Conservation (phyloP, 2,797 vertebrate species). For the Amphiprion clarkii region DNA sequence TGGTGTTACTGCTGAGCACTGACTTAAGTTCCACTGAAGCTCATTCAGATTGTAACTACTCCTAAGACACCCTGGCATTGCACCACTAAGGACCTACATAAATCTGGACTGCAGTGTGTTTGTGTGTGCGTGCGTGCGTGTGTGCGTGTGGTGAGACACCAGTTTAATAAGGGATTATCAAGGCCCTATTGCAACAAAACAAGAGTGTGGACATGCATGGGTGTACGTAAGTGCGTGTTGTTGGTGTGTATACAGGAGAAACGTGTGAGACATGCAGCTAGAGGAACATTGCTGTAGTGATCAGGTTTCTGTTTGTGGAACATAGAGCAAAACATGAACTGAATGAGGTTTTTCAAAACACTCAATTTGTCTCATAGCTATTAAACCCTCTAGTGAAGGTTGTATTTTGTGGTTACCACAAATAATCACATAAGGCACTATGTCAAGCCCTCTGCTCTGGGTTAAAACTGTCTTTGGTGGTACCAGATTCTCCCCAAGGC, state of each 20-base stretch:
- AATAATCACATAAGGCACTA: conserved; percentile 31
- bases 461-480: conserved; percentile 18
- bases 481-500: conserved; percentile 35
- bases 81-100: no score
- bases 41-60: no score
- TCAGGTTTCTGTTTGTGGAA: conserved; percentile 39
- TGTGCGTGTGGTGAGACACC: not conserved
- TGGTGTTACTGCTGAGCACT: no score
- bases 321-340: conserved; percentile 11
- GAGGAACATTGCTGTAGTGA: conserved; percentile 3
- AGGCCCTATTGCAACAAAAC: no score
- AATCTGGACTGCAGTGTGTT: no score
- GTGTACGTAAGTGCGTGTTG: no score
- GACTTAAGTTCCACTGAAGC: no score
- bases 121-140: no score
- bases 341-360: conserved; percentile 26
- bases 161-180: not conserved
- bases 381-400: conserved; percentile 16
- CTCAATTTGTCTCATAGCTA: conserved; percentile 11
- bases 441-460: conserved; percentile 17
- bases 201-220: no score
- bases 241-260: not conserved
- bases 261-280: not conserved
- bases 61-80: no score
- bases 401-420: conserved; percentile 37